Percentiles rank a stretch among this genome's conserved stretches.
phyloP scores from a whole-genome alignment of 2,113 vertebrate species.

The Poeciliopsis occidentalis region DNA sequence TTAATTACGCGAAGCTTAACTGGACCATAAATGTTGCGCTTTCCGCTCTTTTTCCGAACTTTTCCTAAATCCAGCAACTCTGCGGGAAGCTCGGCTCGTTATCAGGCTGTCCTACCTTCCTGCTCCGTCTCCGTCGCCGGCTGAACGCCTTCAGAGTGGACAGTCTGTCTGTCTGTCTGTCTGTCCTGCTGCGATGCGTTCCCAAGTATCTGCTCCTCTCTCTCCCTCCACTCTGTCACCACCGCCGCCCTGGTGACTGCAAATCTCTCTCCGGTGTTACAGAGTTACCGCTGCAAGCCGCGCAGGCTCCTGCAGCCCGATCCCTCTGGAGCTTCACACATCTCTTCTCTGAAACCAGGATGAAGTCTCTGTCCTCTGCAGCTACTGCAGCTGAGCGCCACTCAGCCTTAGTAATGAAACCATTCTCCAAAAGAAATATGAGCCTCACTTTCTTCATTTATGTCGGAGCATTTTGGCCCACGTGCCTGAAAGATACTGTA shows the following conservation, averaged over 20 bases:
- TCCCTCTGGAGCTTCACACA: not conserved
- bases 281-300: constrained; percentile 10
- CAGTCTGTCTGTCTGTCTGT: constrained; percentile 59
- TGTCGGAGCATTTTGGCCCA: not conserved
- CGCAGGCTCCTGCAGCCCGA: not conserved
- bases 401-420: not conserved
- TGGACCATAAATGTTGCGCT: not conserved
- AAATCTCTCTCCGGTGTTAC: constrained; percentile 21
- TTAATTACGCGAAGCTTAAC: constrained; percentile 18
- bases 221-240: constrained; percentile 35
- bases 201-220: constrained; percentile 62
- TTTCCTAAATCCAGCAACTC: constrained; percentile 1
- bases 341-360: not conserved
- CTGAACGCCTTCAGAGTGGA: constrained; percentile 70
- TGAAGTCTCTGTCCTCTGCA: not conserved
- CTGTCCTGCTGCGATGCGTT: constrained; percentile 75
- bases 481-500: not conserved
- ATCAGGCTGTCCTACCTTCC: constrained; percentile 74
- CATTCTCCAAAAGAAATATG: not conserved
- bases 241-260: constrained; percentile 41
- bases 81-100: constrained; percentile 26
- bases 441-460: not conserved
- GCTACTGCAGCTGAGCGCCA: not conserved
- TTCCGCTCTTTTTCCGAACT: not conserved
- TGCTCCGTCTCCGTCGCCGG: constrained; percentile 74